These are phyloP conservation scores for Tuberolachnus salignus DNA, from an alignment of 2,888 invertebrate species.

Conservation along the genomic window DNA sequence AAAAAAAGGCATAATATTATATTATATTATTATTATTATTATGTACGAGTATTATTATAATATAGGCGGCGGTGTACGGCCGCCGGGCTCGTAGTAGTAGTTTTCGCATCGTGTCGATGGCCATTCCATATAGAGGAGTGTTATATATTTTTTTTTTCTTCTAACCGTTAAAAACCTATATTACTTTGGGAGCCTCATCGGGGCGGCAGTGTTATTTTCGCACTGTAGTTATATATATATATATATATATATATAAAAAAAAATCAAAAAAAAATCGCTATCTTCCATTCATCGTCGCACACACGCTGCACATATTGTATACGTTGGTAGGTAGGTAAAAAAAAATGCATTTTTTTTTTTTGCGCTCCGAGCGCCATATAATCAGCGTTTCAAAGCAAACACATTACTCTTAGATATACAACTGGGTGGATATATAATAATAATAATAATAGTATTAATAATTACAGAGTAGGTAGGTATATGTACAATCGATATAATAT, in stretches of 20 bases:
- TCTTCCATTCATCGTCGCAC: conserved; percentile 27
- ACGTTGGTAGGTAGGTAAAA: too few species aligned
- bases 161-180: conserved; percentile 2
- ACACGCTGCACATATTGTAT: too few species aligned
- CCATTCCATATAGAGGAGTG: conserved; percentile 28
- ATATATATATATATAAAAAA: too few species aligned
- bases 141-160: conserved; percentile 27
- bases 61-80: conserved; percentile 20
- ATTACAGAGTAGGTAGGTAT: conserved; percentile 18
- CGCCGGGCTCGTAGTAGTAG: conserved; percentile 36
- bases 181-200: too few species aligned
- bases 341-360: conserved; percentile 18
- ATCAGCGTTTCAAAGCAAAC: conserved; percentile 48
- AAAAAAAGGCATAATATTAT: conserved; percentile 12
- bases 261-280: conserved; percentile 17
- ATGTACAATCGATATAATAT: too few species aligned
- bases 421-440: too few species aligned
- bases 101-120: conserved; percentile 38
- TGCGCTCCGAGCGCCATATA: conserved; percentile 42
- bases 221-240: conserved; percentile 13
- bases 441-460: conserved; percentile 4
- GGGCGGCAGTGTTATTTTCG: conserved; percentile 24
- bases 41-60: too few species aligned
- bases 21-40: too few species aligned
- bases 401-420: neutral